These are phyloP conservation scores for Serilophus lunatus DNA, from an alignment of 2,113 vertebrate genomes.

Conservation along the genomic window DNA sequence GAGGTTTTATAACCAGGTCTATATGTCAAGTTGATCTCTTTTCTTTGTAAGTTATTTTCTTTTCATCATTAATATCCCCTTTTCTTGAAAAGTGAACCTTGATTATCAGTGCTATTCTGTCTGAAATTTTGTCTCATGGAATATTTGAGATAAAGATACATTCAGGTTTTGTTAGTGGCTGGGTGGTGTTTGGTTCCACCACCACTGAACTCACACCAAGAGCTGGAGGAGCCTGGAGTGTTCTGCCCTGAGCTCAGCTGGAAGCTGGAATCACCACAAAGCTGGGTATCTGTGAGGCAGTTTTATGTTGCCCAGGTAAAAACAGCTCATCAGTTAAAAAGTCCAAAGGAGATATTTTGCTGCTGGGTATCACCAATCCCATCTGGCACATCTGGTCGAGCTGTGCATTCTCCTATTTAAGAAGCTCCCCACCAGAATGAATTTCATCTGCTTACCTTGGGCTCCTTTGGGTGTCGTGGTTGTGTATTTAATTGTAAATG, in stretches of 20 bases:
- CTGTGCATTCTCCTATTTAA: not conserved
- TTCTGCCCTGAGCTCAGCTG: not conserved
- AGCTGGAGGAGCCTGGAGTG: not conserved
- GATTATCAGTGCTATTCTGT: not conserved
- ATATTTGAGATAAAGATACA: not conserved
- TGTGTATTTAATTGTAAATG: not conserved
- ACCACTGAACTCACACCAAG: not conserved
- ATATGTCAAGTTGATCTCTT: not conserved
- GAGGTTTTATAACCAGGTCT: not conserved
- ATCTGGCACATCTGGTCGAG: not conserved
- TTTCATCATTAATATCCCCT: not conserved
- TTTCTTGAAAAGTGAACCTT: not conserved
- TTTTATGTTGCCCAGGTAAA: not conserved
- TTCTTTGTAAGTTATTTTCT: not conserved
- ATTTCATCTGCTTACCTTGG: not conserved
- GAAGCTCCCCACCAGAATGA: not conserved
- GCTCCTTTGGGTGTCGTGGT: not conserved
- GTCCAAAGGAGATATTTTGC: not conserved
- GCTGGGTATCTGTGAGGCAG: not conserved
- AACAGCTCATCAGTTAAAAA: not conserved
- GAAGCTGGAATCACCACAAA: not conserved
- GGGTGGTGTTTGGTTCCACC: not conserved
- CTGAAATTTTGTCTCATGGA: not conserved
- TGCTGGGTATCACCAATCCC: not conserved
- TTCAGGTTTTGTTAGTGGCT: not conserved